phyloP scores from a whole-genome alignment of 2,888 invertebrate genomes.

The Sylvicola cinctus region DNA sequence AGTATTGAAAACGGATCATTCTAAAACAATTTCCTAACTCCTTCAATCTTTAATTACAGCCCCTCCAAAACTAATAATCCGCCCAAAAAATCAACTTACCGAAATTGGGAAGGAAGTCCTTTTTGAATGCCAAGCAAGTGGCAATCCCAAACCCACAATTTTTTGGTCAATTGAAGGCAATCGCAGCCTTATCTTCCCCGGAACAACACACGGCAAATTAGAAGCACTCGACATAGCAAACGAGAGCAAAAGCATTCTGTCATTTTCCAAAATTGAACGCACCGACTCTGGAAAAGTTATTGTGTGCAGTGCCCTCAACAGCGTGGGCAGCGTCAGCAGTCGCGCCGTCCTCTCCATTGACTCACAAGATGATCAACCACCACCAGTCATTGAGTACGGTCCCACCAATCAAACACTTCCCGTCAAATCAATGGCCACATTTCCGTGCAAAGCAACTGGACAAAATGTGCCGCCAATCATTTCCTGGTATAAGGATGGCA shows the following conservation, averaged over 20 bases:
- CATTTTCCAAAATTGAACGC: conserved; percentile 40
- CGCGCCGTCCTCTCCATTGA: conserved; percentile 60
- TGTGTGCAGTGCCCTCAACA: conserved; percentile 72
- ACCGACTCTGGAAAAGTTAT: conserved; percentile 51
- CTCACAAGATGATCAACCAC: conserved; percentile 62
- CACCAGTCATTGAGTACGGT: conserved; percentile 76
- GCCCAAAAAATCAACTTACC: conserved; percentile 44
- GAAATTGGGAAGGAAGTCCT: conserved; percentile 49
- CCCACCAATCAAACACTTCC: conserved; percentile 89
- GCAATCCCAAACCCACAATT: conserved; percentile 64
- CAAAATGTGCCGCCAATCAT: conserved; percentile 57
- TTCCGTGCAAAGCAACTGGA: conserved; percentile 72
- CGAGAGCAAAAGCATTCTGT: conserved; percentile 39
- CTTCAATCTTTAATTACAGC: conserved; percentile 26
- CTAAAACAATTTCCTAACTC: background rate
- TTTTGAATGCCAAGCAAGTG: conserved; percentile 62
- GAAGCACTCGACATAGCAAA: conserved; percentile 32
- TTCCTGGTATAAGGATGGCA: conserved; percentile 64
- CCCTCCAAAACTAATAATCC: conserved; percentile 41
- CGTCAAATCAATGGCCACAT: conserved; percentile 61
- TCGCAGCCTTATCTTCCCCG: conserved; percentile 58
- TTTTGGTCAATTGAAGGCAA: conserved; percentile 85
- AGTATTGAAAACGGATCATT: conserved; percentile 14
- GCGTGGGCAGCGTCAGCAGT: conserved; percentile 61
- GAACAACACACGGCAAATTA: conserved; percentile 49